These are phyloP conservation scores for Eufriesea mexicana DNA, from an alignment of 1,140 invertebrate species.

Conservation along the genomic window DNA sequence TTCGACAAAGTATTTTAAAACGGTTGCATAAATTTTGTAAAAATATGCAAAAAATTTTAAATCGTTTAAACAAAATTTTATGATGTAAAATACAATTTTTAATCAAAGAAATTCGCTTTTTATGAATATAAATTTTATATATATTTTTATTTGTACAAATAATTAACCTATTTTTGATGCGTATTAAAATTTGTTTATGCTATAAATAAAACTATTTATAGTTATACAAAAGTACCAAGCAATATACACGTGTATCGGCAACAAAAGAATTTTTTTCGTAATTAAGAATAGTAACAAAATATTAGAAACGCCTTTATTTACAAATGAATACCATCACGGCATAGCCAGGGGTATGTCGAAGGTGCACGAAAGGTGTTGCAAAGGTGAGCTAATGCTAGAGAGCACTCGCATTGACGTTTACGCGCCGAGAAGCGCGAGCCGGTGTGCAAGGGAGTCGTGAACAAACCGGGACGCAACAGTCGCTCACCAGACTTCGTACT, in stretches of 20 bases:
- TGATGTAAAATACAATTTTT: neutral
- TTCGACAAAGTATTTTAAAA: too few species aligned
- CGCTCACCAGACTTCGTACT: slow-evolving; percentile 65
- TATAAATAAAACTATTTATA: neutral
- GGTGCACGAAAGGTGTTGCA: slow-evolving; percentile 35
- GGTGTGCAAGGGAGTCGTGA: slow-evolving; percentile 38
- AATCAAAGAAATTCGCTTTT: neutral
- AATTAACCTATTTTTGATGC: neutral
- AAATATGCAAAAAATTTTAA: too few species aligned
- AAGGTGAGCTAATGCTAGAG: slow-evolving; percentile 34
- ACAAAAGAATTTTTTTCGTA: neutral
- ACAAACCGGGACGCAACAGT: slow-evolving; percentile 70
- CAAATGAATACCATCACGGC: neutral
- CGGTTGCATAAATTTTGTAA: too few species aligned
- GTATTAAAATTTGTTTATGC: neutral
- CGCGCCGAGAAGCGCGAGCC: slow-evolving; percentile 57
- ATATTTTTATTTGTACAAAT: neutral
- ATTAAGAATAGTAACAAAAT: neutral
- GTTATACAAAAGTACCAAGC: neutral
- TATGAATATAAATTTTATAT: neutral
- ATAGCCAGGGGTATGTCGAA: neutral
- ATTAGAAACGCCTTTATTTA: neutral
- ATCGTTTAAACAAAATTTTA: too few species aligned
- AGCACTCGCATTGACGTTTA: slow-evolving; percentile 68
- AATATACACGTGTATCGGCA: neutral